phyloP scores from a whole-genome alignment of 1,140 invertebrate species.

The Pentalonia nigronervosa region DNA sequence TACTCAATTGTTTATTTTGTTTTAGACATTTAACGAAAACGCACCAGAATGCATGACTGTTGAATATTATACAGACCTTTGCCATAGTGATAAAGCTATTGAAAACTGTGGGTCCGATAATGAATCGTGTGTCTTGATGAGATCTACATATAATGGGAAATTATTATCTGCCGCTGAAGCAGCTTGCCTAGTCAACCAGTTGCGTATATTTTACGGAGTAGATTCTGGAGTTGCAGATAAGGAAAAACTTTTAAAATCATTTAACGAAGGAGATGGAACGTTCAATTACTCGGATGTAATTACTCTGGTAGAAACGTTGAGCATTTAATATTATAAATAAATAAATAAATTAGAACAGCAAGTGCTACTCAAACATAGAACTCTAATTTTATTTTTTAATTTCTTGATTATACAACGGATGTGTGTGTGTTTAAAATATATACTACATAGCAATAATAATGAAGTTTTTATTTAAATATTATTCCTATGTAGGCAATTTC shows the following conservation, averaged over 20 bases:
- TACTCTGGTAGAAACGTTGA: constrained; percentile 13
- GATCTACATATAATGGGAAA: constrained; percentile 39
- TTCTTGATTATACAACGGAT: not conserved
- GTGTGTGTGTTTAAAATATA: not conserved
- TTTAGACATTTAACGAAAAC: constrained; percentile 37
- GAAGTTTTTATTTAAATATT: not conserved
- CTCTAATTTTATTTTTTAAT: not conserved
- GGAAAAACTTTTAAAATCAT: constrained; percentile 42
- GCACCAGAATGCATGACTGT: constrained; percentile 47
- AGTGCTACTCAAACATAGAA: not conserved
- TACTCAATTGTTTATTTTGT: not conserved
- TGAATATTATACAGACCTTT: constrained; percentile 42
- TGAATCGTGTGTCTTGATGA: constrained; percentile 27
- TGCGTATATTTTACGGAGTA: constrained; percentile 30
- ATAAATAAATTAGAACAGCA: not conserved
- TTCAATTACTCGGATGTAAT: constrained; percentile 37
- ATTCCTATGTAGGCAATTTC: not conserved
- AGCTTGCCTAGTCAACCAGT: constrained; percentile 29
- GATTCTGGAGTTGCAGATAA: not conserved
- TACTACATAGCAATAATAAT: not conserved
- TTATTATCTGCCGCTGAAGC: constrained; percentile 30
- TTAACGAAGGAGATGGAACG: constrained; percentile 10
- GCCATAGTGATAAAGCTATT: not conserved
- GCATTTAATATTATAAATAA: constrained; percentile 12
- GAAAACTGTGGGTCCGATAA: not conserved